A percentile compares a stretch with the other conserved stretches of the same genome.
phyloP scores from a whole-genome alignment of 64 coral and sea anemone genomes.

The Stylophora pistillata region DNA sequence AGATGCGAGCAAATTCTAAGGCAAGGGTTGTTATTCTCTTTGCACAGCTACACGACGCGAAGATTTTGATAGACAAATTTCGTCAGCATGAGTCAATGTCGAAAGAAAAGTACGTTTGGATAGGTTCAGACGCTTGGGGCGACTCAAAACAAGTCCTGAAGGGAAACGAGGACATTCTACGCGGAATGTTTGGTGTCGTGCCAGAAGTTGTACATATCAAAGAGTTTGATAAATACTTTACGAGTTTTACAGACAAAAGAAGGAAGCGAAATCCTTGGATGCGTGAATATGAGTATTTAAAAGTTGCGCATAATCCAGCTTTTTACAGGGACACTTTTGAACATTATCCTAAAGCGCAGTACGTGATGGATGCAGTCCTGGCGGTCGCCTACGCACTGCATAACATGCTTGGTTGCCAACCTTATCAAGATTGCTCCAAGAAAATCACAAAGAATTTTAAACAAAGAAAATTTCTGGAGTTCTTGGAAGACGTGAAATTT shows the following conservation, averaged over 20 bases:
- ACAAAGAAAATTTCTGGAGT: conserved; percentile 41
- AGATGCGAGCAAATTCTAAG: conserved; percentile 63
- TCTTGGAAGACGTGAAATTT: conserved; percentile 73
- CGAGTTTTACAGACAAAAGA: conserved; percentile 78
- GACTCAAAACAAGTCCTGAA: conserved; percentile 74
- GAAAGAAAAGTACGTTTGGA: conserved; percentile 60
- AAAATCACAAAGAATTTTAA: conserved; percentile 14
- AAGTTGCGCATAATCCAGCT: conserved; percentile 72
- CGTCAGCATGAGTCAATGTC: conserved; percentile 41
- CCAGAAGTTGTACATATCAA: conserved; percentile 62
- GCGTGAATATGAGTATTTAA: conserved; percentile 68
- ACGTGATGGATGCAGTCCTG: conserved; percentile 79
- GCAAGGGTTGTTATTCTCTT: conserved; percentile 82
- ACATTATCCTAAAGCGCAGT: conserved; percentile 79
- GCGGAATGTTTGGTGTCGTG: conserved; percentile 80
- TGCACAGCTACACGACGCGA: conserved; percentile 80
- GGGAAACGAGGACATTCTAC: conserved; percentile 59
- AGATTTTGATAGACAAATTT: conserved; percentile 74
- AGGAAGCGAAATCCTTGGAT: conserved; percentile 79
- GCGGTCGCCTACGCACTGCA: conserved; percentile 75
- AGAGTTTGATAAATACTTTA: conserved; percentile 80
- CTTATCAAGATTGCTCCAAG: conserved; percentile 59
- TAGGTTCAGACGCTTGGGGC: conserved; percentile 83
- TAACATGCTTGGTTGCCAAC: conserved; percentile 69
- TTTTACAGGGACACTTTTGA: conserved; percentile 68